These are phyloP conservation scores for Chrysaora quinquecirrha DNA, from an alignment of 30 jellyfish, hydroid and myxozoan genomes.

Conservation along the genomic window DNA sequence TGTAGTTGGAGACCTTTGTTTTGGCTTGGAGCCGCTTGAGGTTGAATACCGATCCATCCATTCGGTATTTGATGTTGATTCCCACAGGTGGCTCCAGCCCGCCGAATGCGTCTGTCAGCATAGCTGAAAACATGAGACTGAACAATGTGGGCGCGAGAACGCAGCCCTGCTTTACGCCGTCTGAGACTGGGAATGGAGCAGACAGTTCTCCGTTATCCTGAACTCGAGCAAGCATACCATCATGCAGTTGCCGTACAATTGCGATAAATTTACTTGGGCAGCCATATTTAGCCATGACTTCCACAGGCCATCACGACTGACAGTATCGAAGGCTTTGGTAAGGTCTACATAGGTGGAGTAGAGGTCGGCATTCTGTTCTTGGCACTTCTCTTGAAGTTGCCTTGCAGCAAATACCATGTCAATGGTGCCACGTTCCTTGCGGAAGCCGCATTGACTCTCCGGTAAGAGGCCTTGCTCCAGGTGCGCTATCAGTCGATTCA, in stretches of 20 bases:
- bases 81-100: too few species aligned
- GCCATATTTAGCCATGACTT: neutral
- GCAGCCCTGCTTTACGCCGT: conserved; percentile 11
- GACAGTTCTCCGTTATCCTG: neutral
- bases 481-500: neutral
- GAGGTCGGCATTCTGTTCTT: conserved; percentile 40
- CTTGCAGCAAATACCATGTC: conserved; percentile 59
- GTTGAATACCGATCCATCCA: too few species aligned
- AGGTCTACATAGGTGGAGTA: conserved; percentile 40
- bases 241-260: neutral
- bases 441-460: conserved; percentile 52
- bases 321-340: conserved; percentile 30
- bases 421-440: conserved; percentile 33
- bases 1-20: too few species aligned
- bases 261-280: conserved; percentile 4
- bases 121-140: neutral
- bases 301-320: neutral
- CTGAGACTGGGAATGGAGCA: neutral
- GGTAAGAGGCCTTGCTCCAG: conserved; percentile 52
- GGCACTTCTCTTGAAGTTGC: conserved; percentile 57
- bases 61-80: too few species aligned
- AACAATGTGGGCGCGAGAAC: conserved; percentile 15
- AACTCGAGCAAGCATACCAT: conserved; percentile 3
- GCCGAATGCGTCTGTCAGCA: too few species aligned
- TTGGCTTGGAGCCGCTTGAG: too few species aligned